Evolutionary conservation across 2,113 vertebrate genomes (phyloP), one percentile per base, ranked within the genome.

Genomic region (Dipodomys merriami): DNA sequence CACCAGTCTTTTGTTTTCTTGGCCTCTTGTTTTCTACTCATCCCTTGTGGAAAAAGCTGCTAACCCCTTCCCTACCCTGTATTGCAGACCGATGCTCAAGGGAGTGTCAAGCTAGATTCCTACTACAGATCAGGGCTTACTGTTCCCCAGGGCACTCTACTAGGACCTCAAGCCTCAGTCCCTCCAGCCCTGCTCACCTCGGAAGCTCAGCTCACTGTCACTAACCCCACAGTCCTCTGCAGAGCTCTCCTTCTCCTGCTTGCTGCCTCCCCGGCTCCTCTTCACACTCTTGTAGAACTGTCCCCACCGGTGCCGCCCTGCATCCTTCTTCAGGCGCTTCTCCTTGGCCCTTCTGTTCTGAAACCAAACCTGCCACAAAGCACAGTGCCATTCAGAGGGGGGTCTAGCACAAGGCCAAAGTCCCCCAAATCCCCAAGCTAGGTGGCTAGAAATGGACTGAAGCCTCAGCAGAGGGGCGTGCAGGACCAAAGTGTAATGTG

Each of bases 161-260:
- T 5, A 49, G 68, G 78, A 71, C 83, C 86, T 81, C 15, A 15
- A 15, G 1, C 64, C 92, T 76, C 22, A 0, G 53, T 62, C 6
- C 90, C 85, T 81, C 78, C 94, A 88, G 23, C 91, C 92, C 86
- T 86, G 53, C 97, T 95, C 97, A 99, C 99, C 99, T 97, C 99
- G 98, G 98, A 99, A 99, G 97, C 99, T 99, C 93, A 99, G 98
- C 95, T 99, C 99, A 62, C 99, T 99, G 98, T 99, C 99, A n/a
- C 99, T 99, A 91, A 99, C 98, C 12, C 99, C 99, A 44, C 99
- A 99, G 76, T 99, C 99, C 87, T 99, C 99, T 0, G 99, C 98
- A 0, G 99, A 99, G 95, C 99, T 99, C 97, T 99, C 99, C 96
- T 99, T 99, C 97, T 99, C 99, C 82, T 98, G 98, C 95, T 99